Evolutionary conservation across 2,797 vertebrate species (phyloP).

Genomic region (Notamacropus eugenii): DNA sequence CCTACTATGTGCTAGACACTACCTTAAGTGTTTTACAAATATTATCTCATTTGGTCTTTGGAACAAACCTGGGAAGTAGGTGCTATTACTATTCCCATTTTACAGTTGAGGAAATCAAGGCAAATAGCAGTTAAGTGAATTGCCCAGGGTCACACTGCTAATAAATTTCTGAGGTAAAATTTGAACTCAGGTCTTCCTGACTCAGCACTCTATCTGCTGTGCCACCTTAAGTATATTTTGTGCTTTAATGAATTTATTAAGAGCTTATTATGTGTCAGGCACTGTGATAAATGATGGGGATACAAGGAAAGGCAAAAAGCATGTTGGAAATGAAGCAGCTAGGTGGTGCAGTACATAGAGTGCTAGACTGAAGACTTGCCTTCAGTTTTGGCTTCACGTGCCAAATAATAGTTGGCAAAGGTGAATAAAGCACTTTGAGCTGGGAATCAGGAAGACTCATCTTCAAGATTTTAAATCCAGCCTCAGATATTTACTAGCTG

Average conservation of each 20-base stretch:
- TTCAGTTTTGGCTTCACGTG: background rate
- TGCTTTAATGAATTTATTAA: background rate
- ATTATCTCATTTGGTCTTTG: background rate
- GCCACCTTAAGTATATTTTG: background rate
- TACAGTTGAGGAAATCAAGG: background rate
- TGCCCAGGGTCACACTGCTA: background rate
- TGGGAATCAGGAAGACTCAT: background rate
- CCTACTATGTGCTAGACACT: background rate
- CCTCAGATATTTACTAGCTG: background rate
- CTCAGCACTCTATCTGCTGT: background rate
- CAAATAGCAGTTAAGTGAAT: background rate
- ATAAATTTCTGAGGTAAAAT: background rate
- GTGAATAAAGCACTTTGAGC: background rate
- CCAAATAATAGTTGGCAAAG: background rate
- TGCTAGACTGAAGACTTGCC: background rate
- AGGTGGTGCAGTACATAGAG: background rate
- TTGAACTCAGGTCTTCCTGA: background rate
- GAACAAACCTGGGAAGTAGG: background rate
- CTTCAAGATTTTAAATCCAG: background rate
- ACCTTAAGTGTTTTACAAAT: background rate
- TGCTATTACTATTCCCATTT: background rate
- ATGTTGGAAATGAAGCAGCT: background rate
- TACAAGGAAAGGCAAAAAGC: background rate
- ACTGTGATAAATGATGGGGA: background rate
- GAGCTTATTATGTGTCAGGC: background rate